A percentile compares a stretch with the other conserved stretches of the same genome.
These are phyloP conservation scores for Macrocentrus cingulum DNA, from an alignment of 1,140 invertebrate genomes.

Conservation along the genomic window DNA sequence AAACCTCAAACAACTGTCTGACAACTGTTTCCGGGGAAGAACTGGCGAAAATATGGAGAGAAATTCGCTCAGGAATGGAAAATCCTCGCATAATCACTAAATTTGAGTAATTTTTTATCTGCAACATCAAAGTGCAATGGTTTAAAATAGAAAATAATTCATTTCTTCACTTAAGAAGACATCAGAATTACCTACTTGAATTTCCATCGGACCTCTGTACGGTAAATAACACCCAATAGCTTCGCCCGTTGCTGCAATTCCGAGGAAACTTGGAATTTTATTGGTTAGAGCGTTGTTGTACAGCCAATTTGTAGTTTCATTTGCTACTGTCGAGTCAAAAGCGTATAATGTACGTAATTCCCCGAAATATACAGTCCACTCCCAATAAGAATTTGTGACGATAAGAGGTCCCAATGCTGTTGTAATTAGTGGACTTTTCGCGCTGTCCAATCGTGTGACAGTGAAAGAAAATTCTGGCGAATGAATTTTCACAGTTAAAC, in stretches of 20 bases:
- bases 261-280: constrained; percentile 31
- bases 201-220: constrained; percentile 36
- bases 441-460: background rate
- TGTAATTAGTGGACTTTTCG: constrained; percentile 36
- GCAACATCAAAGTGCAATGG: background rate
- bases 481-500: background rate
- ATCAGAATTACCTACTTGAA: too few relatives aligned
- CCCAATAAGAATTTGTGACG: constrained; percentile 51
- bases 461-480: constrained; percentile 10
- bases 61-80: constrained; percentile 42
- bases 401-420: constrained; percentile 51
- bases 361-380: constrained; percentile 49
- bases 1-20: constrained; percentile 50
- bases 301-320: constrained; percentile 38
- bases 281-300: constrained; percentile 34
- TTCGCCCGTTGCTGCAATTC: constrained; percentile 20
- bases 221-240: constrained; percentile 29
- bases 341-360: constrained; percentile 32
- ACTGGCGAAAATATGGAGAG: constrained; percentile 48
- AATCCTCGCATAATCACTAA: constrained; percentile 38
- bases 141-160: background rate
- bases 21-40: constrained; percentile 55
- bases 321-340: constrained; percentile 32
- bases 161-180: too few relatives aligned
- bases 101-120: constrained; percentile 38